Evolutionary conservation across 2,113 vertebrate species (phyloP).

Genomic region (Microtus richardsoni): DNA sequence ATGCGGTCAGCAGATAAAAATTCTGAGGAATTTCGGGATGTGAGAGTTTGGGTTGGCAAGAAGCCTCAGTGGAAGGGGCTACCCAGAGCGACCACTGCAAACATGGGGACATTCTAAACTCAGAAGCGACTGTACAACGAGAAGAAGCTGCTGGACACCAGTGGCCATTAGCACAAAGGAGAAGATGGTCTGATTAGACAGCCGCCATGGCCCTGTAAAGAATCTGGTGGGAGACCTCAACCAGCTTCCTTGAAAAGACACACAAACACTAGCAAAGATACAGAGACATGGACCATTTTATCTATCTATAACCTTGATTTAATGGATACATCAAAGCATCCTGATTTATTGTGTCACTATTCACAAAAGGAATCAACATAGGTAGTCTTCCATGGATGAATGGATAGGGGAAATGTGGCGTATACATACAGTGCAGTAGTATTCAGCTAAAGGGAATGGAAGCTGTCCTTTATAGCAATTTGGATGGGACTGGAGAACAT

Average conservation of each 20-base stretch:
- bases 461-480: background rate
- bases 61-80: slow-evolving; percentile 6
- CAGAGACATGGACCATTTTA: background rate
- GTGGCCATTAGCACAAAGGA: background rate
- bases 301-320: background rate
- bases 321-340: background rate
- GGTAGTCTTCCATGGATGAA: background rate
- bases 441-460: background rate
- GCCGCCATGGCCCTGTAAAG: background rate
- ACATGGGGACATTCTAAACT: slow-evolving; percentile 29
- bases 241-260: background rate
- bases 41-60: slow-evolving; percentile 47
- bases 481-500: background rate
- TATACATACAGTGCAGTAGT: background rate
- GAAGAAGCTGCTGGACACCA: background rate
- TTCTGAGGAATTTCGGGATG: slow-evolving; percentile 50
- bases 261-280: background rate
- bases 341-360: background rate
- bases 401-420: background rate
- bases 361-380: background rate
- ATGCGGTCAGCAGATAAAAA: slow-evolving; percentile 29
- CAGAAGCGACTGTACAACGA: background rate
- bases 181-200: background rate
- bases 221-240: background rate
- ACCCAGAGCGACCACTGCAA: background rate